Conservation (phyloP, 2,113 vertebrate genomes). For the Hyperoodon ampullatus region DNA sequence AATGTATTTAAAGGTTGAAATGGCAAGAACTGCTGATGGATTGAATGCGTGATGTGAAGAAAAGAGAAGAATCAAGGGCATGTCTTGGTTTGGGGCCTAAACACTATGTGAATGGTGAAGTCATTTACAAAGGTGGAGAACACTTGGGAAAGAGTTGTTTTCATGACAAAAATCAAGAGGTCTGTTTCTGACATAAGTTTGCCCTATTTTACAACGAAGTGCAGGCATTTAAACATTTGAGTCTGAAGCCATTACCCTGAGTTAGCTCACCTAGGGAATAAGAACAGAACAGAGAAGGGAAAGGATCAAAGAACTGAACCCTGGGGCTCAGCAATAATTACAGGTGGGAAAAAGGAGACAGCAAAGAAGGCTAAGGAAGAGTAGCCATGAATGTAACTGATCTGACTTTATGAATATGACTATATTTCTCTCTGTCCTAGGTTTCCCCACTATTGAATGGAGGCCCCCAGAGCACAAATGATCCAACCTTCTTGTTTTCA, state of each 20-base stretch:
- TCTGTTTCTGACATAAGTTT: neutral
- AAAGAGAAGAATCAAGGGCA: neutral
- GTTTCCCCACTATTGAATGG: neutral
- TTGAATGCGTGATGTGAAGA: neutral
- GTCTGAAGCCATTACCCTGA: neutral
- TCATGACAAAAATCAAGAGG: neutral
- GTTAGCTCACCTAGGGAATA: neutral
- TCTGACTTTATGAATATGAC: neutral
- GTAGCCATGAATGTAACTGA: neutral
- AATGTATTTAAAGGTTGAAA: neutral
- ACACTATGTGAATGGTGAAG: neutral
- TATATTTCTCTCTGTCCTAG: neutral
- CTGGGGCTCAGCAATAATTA: neutral
- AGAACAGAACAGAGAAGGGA: neutral
- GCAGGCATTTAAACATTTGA: neutral
- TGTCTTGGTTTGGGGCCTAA: neutral
- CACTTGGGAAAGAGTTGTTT: neutral
- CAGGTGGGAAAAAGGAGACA: neutral
- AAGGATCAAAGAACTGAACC: neutral
- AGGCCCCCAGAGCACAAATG: neutral
- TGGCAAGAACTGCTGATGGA: neutral
- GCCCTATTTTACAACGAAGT: conserved; percentile 1
- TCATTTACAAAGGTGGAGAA: neutral
- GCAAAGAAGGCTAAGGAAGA: neutral
- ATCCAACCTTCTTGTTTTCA: neutral